Base-by-base conservation (phyloP, 2,888 invertebrate species). In the Patella ulyssiponensis region DNA sequence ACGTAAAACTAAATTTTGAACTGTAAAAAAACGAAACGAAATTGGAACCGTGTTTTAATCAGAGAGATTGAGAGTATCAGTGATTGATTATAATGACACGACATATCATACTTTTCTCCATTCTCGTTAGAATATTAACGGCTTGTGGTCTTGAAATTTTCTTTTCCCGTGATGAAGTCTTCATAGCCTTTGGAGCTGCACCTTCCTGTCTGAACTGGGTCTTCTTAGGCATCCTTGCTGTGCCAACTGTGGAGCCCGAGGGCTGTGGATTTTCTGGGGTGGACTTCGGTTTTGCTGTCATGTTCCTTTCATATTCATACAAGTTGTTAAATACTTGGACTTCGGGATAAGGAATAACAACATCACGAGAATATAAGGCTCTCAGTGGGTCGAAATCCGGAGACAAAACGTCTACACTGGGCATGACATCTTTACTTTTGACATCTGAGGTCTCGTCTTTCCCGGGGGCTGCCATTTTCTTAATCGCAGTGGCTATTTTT, bases 241-340 rank as follows among this genome's bases (percentile, higher is more conserved):
- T 44, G 44, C 17, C 44, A 44, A 51, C 20, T 27, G 15, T 9
- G 52, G 9, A 17, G 14, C 14, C 54, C 0, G 53, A 11, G 23
- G 44, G 7, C 33, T 23, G 58, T 1, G 20, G n/a, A 27, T 9
- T 17, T 56, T 56, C 56, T 23, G 74, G 23, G 20, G 51, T 69
- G 11, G 64, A 20, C 11, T 64, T 64, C 11, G 11, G 20, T 23
- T 64, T 23, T 12, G 23, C 11, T 23, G 23, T 23, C 12, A 82
- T 51, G 73, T 78, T 83, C 73, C 82, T 84, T 77, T 87, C 85
- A 80, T 86, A 88, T 79, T 84, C 84, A 17, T 85, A 85, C 0
- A 88, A 53, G 80, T 86, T 86, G 52, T 86, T 83, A 79, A 86
- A 87, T 12, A 83, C 81, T 71, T 77, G 82, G 54, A 85, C 84